These are phyloP conservation scores for Tinamus major DNA, from an alignment of 2,797 vertebrate species.

Conservation along the genomic window DNA sequence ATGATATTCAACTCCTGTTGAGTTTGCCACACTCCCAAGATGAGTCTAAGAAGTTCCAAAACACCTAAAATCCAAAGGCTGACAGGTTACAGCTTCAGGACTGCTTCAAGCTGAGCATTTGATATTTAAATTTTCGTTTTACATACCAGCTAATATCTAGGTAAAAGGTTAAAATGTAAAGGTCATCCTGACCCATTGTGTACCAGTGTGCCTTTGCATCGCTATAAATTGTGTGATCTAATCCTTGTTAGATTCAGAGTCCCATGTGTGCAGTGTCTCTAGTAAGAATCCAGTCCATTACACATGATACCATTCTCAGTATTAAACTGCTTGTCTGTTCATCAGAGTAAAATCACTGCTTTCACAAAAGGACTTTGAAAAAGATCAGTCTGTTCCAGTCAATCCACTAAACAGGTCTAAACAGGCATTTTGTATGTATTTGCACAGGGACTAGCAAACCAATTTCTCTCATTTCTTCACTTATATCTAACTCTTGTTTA, in stretches of 20 bases:
- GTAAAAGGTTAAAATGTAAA: neutral
- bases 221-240: neutral
- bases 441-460: neutral
- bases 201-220: neutral
- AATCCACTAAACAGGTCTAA: neutral
- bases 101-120: neutral
- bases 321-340: neutral
- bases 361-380: neutral
- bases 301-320: neutral
- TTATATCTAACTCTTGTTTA: neutral
- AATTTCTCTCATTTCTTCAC: no score
- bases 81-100: neutral
- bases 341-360: neutral
- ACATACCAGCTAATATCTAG: neutral
- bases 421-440: neutral
- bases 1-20: neutral
- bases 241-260: accelerated
- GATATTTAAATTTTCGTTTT: neutral
- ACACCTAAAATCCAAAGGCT: neutral
- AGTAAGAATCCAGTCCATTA: neutral
- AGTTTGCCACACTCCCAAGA: neutral
- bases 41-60: neutral
- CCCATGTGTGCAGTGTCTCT: neutral
- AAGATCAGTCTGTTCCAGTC: neutral
- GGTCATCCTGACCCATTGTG: neutral